phyloP scores from a whole-genome alignment of 2,888 invertebrate species.

The Drosophila nr. perissopoda region DNA sequence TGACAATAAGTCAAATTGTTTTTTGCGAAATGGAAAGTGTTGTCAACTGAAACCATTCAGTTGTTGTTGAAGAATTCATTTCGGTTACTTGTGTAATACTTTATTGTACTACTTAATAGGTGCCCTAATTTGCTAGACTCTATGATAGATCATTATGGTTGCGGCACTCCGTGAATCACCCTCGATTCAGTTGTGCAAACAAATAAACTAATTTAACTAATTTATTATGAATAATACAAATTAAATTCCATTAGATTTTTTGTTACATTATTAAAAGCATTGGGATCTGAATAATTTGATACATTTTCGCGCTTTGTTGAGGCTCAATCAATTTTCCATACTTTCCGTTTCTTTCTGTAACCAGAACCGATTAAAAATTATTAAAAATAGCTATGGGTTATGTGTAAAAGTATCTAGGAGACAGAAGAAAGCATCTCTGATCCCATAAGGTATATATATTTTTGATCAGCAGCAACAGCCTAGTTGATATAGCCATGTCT shows the following conservation, averaged over 20 bases:
- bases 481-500: background rate
- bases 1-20: slow-evolving; percentile 20
- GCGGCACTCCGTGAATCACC: slow-evolving; percentile 28
- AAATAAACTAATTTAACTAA: slow-evolving; percentile 40
- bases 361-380: background rate
- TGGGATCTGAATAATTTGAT: background rate
- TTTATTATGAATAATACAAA: slow-evolving; percentile 32
- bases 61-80: slow-evolving; percentile 5
- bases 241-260: slow-evolving; percentile 41
- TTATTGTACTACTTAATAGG: background rate
- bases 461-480: background rate
- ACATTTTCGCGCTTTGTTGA: background rate
- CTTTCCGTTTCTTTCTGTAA: background rate
- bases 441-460: background rate
- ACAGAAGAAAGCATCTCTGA: too few relatives aligned
- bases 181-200: slow-evolving; percentile 22
- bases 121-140: slow-evolving; percentile 13
- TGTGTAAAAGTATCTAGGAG: background rate
- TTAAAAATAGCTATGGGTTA: background rate
- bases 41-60: slow-evolving; percentile 8
- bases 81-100: background rate
- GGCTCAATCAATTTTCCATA: slow-evolving; percentile 1
- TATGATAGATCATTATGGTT: slow-evolving; percentile 2
- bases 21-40: slow-evolving; percentile 52
- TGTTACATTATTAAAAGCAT: slow-evolving; percentile 8